Percentiles rank a stretch among this genome's conserved stretches.
phyloP scores from a whole-genome alignment of 2,888 invertebrate species.

The Steinernema carpocapsae region DNA sequence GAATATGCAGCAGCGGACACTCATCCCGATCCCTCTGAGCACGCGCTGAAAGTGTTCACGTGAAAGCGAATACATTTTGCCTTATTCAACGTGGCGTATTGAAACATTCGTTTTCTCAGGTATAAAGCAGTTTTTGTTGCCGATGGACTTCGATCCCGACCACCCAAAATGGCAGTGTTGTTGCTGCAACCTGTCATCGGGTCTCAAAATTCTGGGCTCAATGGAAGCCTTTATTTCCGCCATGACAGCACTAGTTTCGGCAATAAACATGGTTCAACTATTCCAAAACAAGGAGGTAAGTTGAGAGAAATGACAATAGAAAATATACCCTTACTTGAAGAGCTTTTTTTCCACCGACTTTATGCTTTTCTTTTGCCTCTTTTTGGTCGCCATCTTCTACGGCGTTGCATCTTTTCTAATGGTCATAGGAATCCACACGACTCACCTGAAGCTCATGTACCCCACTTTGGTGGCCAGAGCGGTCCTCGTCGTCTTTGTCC shows the following conservation, averaged over 20 bases:
- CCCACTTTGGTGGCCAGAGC: constrained; percentile 57
- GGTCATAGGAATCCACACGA: constrained; percentile 47
- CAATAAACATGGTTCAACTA: neutral
- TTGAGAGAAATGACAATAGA: no score
- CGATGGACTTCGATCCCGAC: constrained; percentile 65
- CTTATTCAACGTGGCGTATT: no score
- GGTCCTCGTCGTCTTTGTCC: constrained; percentile 56
- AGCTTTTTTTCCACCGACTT: neutral
- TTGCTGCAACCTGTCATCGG: constrained; percentile 59
- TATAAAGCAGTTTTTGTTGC: no score
- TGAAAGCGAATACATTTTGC: no score
- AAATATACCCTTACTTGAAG: no score
- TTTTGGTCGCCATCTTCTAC: constrained; percentile 47
- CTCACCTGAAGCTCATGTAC: constrained; percentile 53
- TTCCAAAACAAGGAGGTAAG: neutral
- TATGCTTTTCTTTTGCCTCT: constrained; percentile 42
- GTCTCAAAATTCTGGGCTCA: constrained; percentile 46
- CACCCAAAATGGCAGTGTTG: constrained; percentile 63
- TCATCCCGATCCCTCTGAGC: no score
- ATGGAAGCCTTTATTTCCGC: constrained; percentile 39
- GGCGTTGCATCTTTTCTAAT: constrained; percentile 51
- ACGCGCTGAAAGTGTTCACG: no score
- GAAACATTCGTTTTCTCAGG: no score
- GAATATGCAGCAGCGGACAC: no score
- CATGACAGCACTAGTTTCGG: neutral